Evolutionary conservation across 2,113 vertebrate genomes (phyloP).

Genomic region (Cephalopholis sonnerati): DNA sequence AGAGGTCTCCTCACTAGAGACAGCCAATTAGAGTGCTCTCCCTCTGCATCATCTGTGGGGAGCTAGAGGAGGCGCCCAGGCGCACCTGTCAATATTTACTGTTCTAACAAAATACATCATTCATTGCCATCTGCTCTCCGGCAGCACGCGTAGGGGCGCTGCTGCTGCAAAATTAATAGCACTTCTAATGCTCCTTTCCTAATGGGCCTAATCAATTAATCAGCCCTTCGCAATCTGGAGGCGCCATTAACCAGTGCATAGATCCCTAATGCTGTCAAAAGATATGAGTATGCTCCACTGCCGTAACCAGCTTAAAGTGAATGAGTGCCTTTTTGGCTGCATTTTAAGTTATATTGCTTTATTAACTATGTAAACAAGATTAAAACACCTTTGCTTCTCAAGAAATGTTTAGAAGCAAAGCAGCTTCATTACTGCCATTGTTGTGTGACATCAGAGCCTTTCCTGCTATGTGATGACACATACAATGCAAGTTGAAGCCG

Average conservation of each 20-base stretch:
- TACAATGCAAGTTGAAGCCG: constrained; percentile 25
- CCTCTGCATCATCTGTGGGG: constrained; percentile 50
- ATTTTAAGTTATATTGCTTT: constrained; percentile 19
- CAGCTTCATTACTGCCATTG: constrained; percentile 11
- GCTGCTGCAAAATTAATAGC: constrained; percentile 78
- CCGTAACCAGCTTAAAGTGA: constrained; percentile 38
- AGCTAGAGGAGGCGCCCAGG: constrained; percentile 55
- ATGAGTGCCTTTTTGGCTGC: constrained; percentile 5
- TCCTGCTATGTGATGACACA: constrained; percentile 34
- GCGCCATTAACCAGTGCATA: constrained; percentile 68
- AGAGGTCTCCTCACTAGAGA: constrained; percentile 58
- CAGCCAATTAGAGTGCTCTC: constrained; percentile 76
- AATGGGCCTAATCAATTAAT: constrained; percentile 83
- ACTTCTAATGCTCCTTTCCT: constrained; percentile 78
- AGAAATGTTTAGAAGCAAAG: constrained; percentile 11
- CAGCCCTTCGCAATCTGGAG: constrained; percentile 69
- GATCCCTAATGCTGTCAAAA: constrained; percentile 68
- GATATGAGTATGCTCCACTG: constrained; percentile 43
- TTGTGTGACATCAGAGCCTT: constrained; percentile 27
- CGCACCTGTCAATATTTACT: constrained; percentile 85
- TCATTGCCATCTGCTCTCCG: constrained; percentile 81
- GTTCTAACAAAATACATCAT: constrained; percentile 81
- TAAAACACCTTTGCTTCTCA: constrained; percentile 12
- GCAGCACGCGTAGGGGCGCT: constrained; percentile 64
- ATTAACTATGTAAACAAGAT: constrained; percentile 36